Base-by-base conservation (phyloP, 2,888 invertebrate species). In the Limnephilus auricula region DNA sequence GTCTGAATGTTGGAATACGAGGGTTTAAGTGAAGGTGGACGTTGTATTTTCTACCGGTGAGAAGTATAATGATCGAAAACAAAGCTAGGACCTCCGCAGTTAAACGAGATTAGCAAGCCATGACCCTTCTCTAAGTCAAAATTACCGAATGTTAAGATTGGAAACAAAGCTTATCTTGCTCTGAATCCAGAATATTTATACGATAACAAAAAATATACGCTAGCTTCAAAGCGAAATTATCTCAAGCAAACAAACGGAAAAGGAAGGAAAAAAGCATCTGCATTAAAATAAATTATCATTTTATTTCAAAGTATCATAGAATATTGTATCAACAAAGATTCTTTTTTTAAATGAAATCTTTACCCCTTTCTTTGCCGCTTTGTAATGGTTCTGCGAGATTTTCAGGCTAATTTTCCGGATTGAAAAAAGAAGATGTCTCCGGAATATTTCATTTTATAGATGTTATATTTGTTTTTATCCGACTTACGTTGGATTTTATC, bases 71-170 rank as follows among this genome's bases (percentile, higher is more conserved):
- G 30, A 80, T 80, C 30, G 31, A 80, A 80, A 80, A 80, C 80
- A 31, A 32, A 80, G 15, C 65, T 80, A 80, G 9, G 31, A 13
- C 31, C 32, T 32, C 31, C 30, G 65, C 65, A 65, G 80, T 31
- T 18, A 32, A 32, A 3, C 15, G 32, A 80, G 31, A 32, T 80
- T 80, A 80, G 32, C 80, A 80, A 80, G 32, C 65, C 13, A 80
- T 80, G 80, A 80, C 80, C 80, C 80, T 80, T 65, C 34, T 84
- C 37, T 84, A 40, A 84, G 37, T n/a, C 37, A 34, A 84, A 34
- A 84, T 84, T 84, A n/a, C 84, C 84, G 25, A 84, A 84, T 34
- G 84, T 84, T 84, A 37, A 84, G 34, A 37, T 84, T 37, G 84
- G 37, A 18, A 84, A 37, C 34, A 80, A 13, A 32, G 80, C 80